phyloP scores from a whole-genome alignment of 2,113 vertebrate genomes.

The Cnemophilus loriae region DNA sequence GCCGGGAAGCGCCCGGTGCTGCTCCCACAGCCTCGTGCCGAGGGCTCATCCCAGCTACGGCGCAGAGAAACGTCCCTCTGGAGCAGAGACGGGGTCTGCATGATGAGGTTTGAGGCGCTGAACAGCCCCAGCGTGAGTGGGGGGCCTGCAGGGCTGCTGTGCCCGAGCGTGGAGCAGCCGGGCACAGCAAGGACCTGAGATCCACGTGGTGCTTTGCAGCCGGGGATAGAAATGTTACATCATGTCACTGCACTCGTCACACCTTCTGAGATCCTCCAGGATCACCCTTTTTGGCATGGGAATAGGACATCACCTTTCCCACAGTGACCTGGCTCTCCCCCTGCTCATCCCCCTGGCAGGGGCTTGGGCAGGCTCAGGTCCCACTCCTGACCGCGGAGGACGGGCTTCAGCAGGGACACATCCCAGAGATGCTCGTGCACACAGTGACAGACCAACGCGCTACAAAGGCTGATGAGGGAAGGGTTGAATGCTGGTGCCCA shows the following conservation, averaged over 20 bases:
- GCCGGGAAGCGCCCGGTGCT: fast-evolving
- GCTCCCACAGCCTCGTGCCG: fast-evolving
- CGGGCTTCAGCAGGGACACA: fast-evolving
- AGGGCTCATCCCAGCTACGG: fast-evolving
- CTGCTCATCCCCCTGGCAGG: fast-evolving
- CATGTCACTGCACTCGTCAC: fast-evolving
- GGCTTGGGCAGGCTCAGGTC: background rate
- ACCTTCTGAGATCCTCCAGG: background rate
- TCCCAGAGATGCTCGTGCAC: background rate
- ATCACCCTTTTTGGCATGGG: fast-evolving
- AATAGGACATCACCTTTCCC: background rate
- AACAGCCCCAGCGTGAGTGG: fast-evolving
- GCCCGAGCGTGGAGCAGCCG: fast-evolving
- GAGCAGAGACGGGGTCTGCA: fast-evolving
- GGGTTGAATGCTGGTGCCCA: background rate
- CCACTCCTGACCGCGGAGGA: fast-evolving
- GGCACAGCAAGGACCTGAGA: background rate
- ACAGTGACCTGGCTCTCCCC: fast-evolving
- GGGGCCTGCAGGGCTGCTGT: fast-evolving
- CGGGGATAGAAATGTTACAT: fast-evolving
- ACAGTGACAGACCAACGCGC: fast-evolving
- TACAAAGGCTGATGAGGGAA: background rate
- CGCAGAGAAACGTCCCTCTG: fast-evolving
- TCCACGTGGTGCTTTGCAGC: fast-evolving
- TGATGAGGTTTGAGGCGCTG: fast-evolving